These are phyloP conservation scores for Melikaiella ostensackeni DNA, from an alignment of 2,888 invertebrate genomes.

Conservation along the genomic window DNA sequence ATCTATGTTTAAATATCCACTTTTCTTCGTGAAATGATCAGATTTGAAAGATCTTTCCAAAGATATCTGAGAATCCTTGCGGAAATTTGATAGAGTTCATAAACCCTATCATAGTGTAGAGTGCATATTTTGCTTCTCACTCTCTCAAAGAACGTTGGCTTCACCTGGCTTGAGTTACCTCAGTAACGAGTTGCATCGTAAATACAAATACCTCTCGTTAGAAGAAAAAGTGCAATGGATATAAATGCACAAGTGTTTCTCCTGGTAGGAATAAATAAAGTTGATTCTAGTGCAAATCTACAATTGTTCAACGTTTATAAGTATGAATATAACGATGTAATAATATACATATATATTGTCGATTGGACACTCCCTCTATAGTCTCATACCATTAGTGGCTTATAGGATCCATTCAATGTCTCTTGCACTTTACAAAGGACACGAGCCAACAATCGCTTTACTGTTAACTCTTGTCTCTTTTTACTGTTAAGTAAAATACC, in stretches of 20 bases:
- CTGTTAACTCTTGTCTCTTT: background rate
- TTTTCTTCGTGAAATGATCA: no score
- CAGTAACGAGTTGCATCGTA: conserved; percentile 50
- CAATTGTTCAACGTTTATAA: background rate
- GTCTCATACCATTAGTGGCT: background rate
- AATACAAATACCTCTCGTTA: conserved; percentile 51
- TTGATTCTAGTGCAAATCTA: conserved; percentile 10
- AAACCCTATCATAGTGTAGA: conserved; percentile 8
- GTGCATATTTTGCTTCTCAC: background rate
- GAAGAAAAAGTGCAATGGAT: conserved; percentile 56
- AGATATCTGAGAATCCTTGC: conserved; percentile 6
- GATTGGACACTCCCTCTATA: background rate
- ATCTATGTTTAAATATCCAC: no score
- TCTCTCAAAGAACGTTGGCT: conserved; percentile 3
- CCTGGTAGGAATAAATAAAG: background rate
- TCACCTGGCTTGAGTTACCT: conserved; percentile 7
- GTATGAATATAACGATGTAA: background rate
- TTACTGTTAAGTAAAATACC: background rate
- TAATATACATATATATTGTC: background rate
- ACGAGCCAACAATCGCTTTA: conserved; percentile 7
- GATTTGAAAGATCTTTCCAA: background rate
- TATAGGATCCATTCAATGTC: background rate
- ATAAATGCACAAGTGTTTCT: conserved; percentile 37
- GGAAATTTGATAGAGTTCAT: conserved; percentile 22
- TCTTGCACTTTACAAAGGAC: conserved; percentile 9